A percentile compares a stretch with the other conserved stretches of the same genome.
Evolutionary conservation across 1,140 invertebrate genomes (phyloP).

Genomic region (Prorops nasuta): DNA sequence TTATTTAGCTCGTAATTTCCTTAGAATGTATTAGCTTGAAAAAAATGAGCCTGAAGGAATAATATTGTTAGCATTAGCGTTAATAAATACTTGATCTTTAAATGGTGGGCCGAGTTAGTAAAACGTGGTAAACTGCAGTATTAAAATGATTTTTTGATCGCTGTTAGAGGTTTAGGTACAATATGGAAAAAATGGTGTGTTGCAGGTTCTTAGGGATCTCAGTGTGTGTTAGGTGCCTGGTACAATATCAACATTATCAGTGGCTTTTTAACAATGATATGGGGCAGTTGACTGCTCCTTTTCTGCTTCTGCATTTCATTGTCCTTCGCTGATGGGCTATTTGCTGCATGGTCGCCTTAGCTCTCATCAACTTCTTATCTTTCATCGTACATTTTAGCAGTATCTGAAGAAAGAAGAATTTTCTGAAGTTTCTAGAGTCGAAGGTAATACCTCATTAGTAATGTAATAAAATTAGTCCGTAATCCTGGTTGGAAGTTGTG

Average conservation of each 20-base stretch:
- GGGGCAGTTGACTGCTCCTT: conserved; percentile 35
- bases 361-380: conserved; percentile 40
- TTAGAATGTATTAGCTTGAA: neutral
- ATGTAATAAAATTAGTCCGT: conserved; percentile 45
- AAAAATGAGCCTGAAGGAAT: conserved; percentile 1
- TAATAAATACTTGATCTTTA: too few relatives aligned
- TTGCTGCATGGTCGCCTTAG: conserved; percentile 37
- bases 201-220: conserved; percentile 42
- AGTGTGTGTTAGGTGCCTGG: conserved; percentile 41
- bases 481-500: conserved; percentile 37
- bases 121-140: too few relatives aligned
- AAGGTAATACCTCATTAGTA: conserved; percentile 46
- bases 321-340: conserved; percentile 31
- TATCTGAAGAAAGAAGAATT: conserved; percentile 36
- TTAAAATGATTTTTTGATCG: neutral
- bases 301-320: conserved; percentile 41
- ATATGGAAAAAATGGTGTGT: conserved; percentile 40
- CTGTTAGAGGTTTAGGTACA: conserved; percentile 29
- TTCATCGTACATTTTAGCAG: conserved; percentile 41
- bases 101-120: too few relatives aligned
- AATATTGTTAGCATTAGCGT: neutral
- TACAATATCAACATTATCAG: conserved; percentile 25
- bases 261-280: conserved; percentile 30
- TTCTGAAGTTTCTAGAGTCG: conserved; percentile 35
- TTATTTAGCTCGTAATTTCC: neutral